Evolutionary conservation across 1,140 invertebrate genomes (phyloP), one percentile per base, ranked within the genome.

Genomic region (Pogonognathellus flavescens): DNA sequence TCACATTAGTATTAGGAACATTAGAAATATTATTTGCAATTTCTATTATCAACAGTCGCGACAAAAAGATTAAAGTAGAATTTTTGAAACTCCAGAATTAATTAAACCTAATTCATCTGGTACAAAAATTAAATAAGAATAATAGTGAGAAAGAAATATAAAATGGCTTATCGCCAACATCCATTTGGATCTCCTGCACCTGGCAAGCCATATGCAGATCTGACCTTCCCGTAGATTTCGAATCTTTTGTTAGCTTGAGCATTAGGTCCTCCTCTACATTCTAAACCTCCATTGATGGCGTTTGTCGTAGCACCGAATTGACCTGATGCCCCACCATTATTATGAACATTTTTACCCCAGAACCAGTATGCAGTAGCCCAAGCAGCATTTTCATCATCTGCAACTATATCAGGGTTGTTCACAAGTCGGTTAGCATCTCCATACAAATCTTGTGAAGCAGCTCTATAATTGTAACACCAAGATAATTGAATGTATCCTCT

Each of bases 271-370:
- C 81, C 66, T 41, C n/a, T 14, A 2, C 82, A 52, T 53, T 88
- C 84, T 1, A 83, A 20, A 11, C 18, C 81, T 10, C 86, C 82
- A 60, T 88, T 88, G 53, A 88, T 87, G 6, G 60, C 82, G 14
- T 55, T 70, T 0, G 85, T 88, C 9, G 84, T 85, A 16, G 80
- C 53, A n/a, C 88, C 88, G 83, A 88, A 88, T 66, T 87, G 60
- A 22, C 82, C 82, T 31, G 80, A 20, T 0, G 87, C 84, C 50
- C 81, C 84, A 1, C 70, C 16, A 20, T 25, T 7, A 4, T 53
- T 53, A 41, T n/a, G n/a, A n/a, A n/a, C n/a, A n/a, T n/a, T n/a
- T n/a, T n/a, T n/a, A n/a, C n/a, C n/a, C n/a, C n/a, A 88, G 55
- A 62, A 88, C 84, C 84, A 88, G 41, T 59, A 85, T 3, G 87